Evolutionary conservation across 2,797 vertebrate genomes (phyloP).

Genomic region (Bovichtus diacanthus): DNA sequence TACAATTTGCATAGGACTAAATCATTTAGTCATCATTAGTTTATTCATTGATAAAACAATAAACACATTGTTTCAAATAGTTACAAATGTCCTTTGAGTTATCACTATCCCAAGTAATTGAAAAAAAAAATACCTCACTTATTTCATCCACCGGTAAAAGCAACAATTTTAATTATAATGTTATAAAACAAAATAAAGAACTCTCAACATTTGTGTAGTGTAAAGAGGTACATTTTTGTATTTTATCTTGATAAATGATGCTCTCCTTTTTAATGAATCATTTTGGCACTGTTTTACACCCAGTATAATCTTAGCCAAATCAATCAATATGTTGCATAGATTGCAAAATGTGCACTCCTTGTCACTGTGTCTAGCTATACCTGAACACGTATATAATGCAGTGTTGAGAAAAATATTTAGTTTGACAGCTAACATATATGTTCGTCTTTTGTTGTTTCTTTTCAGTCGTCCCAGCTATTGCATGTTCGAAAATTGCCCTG

Average conservation of each 20-base stretch:
- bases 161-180: neutral
- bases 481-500: conserved; percentile 92
- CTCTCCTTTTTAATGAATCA: neutral
- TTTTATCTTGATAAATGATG: neutral
- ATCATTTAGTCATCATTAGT: neutral
- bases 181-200: neutral
- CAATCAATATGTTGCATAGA: neutral
- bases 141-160: neutral
- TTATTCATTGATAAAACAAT: neutral
- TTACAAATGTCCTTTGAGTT: neutral
- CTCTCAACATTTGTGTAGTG: no score
- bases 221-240: neutral
- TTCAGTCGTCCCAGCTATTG: conserved; percentile 92
- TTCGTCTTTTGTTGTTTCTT: conserved; percentile 12
- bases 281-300: neutral
- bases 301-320: neutral
- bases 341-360: neutral
- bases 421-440: neutral
- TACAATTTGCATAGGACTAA: neutral
- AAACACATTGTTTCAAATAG: neutral
- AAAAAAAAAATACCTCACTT: neutral
- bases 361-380: neutral
- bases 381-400: neutral
- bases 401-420: neutral
- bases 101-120: neutral